phyloP scores from a whole-genome alignment of 2,797 vertebrate species.

The Petrocephalus schoutedeni region DNA sequence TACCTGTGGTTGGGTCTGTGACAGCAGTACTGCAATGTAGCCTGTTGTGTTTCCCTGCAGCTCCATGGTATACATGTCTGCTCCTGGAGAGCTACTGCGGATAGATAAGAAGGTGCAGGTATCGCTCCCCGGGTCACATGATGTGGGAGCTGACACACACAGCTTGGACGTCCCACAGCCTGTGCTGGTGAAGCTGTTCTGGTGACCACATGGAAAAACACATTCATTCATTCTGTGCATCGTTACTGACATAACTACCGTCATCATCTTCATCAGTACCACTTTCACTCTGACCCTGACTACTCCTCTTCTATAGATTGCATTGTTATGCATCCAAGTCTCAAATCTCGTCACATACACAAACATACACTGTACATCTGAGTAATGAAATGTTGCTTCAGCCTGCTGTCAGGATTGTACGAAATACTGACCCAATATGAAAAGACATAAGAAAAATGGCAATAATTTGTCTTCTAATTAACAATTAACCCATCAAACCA shows the following conservation, averaged over 20 bases:
- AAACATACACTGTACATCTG: neutral
- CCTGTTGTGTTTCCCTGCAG: constrained; percentile 20
- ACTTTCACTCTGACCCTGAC: neutral
- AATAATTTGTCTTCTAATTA: too few relatives aligned
- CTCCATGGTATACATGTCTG: neutral
- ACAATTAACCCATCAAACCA: too few relatives aligned
- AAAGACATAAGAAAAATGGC: too few relatives aligned
- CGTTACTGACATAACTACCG: neutral
- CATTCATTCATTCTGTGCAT: neutral
- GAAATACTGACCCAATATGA: too few relatives aligned
- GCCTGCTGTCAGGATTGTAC: neutral
- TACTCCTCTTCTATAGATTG: neutral
- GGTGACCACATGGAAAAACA: neutral
- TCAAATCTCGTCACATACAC: neutral
- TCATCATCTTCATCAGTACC: neutral
- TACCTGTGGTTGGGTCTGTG: neutral
- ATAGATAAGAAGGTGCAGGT: constrained; percentile 29
- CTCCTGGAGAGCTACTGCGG: accelerated
- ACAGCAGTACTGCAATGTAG: constrained; percentile 38
- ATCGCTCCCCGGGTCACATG: constrained; percentile 35
- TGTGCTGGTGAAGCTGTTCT: constrained; percentile 34
- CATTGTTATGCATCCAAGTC: neutral
- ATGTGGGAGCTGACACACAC: neutral
- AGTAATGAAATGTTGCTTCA: neutral
- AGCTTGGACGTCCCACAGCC: constrained; percentile 25